Percentiles rank a stretch among this genome's conserved stretches.
phyloP scores from a whole-genome alignment of 2,113 vertebrate genomes.

The Chaetorhynchus papuensis region DNA sequence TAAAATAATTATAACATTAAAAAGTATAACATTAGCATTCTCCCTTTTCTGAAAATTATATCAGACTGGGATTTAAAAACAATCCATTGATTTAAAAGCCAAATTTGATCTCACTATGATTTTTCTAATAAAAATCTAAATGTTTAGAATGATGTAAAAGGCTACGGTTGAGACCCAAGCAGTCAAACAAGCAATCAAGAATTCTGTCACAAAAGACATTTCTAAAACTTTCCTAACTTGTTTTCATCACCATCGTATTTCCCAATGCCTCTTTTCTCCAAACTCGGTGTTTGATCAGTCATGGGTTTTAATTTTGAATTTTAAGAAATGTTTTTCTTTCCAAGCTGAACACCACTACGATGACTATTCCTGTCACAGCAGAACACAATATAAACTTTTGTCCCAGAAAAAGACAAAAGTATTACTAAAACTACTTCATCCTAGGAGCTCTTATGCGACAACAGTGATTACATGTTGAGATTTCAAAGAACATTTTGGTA shows the following conservation, averaged over 20 bases:
- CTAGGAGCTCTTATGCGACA: neutral
- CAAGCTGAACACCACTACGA: neutral
- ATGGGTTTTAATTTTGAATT: neutral
- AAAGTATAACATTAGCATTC: neutral
- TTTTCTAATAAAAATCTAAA: neutral
- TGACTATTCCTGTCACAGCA: neutral
- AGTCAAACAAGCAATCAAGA: neutral
- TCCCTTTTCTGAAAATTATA: neutral
- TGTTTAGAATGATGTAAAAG: neutral
- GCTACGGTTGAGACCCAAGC: neutral
- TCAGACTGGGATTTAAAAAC: neutral
- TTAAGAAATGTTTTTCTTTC: neutral
- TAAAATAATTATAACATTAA: neutral
- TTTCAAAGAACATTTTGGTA: neutral
- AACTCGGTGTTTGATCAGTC: neutral
- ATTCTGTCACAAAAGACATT: neutral
- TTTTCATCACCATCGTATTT: neutral
- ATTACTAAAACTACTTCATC: neutral
- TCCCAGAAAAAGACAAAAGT: neutral
- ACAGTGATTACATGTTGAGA: neutral
- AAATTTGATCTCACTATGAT: neutral
- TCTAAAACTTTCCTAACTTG: neutral
- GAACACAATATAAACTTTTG: neutral
- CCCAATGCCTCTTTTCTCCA: neutral
- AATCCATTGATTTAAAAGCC: neutral